Evolutionary conservation across 1,140 invertebrate genomes (phyloP).

Genomic region (Trinorchestia longiramus): DNA sequence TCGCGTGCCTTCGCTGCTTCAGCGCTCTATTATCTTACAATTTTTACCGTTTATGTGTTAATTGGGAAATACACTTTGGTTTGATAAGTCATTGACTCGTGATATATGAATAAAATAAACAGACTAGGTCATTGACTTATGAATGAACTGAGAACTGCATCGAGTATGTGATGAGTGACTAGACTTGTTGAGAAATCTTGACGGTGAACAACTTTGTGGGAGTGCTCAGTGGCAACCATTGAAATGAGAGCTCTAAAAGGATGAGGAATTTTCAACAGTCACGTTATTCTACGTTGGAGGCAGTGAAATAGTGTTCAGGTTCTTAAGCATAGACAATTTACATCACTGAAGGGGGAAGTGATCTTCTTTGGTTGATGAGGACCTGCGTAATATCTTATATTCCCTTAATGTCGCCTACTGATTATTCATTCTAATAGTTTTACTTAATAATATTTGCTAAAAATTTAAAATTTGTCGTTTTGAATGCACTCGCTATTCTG

Average conservation of each 20-base stretch:
- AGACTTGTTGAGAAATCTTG: too few relatives aligned
- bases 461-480: too few relatives aligned
- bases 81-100: neutral
- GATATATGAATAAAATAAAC: neutral
- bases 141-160: neutral
- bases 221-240: neutral
- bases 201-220: neutral
- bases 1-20: slow-evolving; percentile 6
- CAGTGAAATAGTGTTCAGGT: neutral
- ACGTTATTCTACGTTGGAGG: neutral
- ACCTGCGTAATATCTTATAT: too few relatives aligned
- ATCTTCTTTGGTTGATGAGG: too few relatives aligned
- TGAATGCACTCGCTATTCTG: too few relatives aligned
- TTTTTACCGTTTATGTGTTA: neutral
- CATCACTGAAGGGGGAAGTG: too few relatives aligned
- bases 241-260: neutral
- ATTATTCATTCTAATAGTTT: too few relatives aligned
- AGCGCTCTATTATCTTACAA: neutral
- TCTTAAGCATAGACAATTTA: neutral
- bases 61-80: neutral
- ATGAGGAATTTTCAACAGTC: neutral
- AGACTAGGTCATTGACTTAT: neutral
- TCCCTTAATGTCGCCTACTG: too few relatives aligned
- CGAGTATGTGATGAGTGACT: neutral
- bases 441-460: too few relatives aligned